A percentile compares a stretch with the other conserved stretches of the same genome.
phyloP scores from a whole-genome alignment of 2,113 vertebrate genomes.

The Lycocorax pyrrhopterus region DNA sequence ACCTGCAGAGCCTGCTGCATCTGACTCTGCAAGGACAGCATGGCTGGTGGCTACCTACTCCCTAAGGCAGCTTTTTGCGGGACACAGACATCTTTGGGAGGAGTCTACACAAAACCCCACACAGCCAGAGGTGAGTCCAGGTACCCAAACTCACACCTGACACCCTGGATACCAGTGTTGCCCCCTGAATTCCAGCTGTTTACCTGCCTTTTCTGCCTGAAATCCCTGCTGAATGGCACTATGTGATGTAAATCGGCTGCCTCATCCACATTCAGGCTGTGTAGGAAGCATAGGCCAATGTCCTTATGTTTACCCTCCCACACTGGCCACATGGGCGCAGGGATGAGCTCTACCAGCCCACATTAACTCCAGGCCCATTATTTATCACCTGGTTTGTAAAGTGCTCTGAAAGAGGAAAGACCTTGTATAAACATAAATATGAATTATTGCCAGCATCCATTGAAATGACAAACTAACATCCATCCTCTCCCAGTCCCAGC shows the following conservation, averaged over 20 bases:
- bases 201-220: not conserved
- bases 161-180: not conserved
- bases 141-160: not conserved
- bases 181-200: not conserved
- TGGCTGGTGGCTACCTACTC: not conserved
- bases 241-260: not conserved
- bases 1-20: rapidly evolving
- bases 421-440: not conserved
- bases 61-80: not conserved
- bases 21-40: not conserved
- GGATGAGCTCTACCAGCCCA: not conserved
- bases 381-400: not conserved
- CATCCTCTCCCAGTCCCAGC: not conserved
- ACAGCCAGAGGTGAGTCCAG: not conserved
- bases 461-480: slow-evolving; percentile 6
- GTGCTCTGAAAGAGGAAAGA: not conserved
- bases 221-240: not conserved
- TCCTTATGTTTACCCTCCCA: not conserved
- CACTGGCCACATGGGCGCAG: not conserved
- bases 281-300: not conserved
- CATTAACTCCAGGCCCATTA: not conserved
- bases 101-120: not conserved
- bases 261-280: not conserved
- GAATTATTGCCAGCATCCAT: not conserved
- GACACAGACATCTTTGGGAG: not conserved